Base-by-base conservation (phyloP, 37 sponge, comb jelly and placozoan species). In the Halichondria panicea region DNA sequence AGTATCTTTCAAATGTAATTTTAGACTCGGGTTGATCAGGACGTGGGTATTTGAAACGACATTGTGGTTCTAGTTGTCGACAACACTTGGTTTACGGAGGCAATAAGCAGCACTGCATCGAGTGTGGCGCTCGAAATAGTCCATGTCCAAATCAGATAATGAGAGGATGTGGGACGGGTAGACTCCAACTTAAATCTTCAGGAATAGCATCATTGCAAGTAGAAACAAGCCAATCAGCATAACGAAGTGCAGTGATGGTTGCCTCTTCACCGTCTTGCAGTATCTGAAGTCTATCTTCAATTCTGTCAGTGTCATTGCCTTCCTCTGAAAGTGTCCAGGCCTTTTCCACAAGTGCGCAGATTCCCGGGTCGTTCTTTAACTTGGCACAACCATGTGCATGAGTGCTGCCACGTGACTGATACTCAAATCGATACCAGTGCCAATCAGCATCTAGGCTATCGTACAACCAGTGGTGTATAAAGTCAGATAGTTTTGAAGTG, bases 401-500 rank as follows among this genome's bases (percentile, higher is more conserved):
- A 60, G 75, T 58, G 28, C 75, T 74, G 21, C 75, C 75, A 3
- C 75, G n/a, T 61, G 61, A 43, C 44, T 74, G 75, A 63, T 74
- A 74, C 44, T 74, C 75, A 60, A 74, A 48, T 8, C 71, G 71
- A 25, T 50, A 48, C 71, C 71, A 70, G 53, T 70, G 55, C 52
- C 55, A 44, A 9, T 70, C 55, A 25, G 55, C 71, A 11, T 45
- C 55, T n/a, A 70, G 37, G 6, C 13, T 45, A n/a, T 24, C 71
- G 27, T 50, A 44, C 24, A 70, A 25, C 27, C 24, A 70, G 18
- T 50, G 52, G 5, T 70, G 28, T 7, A 70, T 32, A 45, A 70
- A 70, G 54, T 70, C 55, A 19, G 28, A 45, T 28, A 70, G 31
- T 28, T 8, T 44, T 12, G 52, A 25, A 25, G n/a, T 18, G 30